Evolutionary conservation across 2,888 invertebrate genomes (phyloP), one percentile per base, ranked within the genome.

Genomic region (Drosophila anomalata): DNA sequence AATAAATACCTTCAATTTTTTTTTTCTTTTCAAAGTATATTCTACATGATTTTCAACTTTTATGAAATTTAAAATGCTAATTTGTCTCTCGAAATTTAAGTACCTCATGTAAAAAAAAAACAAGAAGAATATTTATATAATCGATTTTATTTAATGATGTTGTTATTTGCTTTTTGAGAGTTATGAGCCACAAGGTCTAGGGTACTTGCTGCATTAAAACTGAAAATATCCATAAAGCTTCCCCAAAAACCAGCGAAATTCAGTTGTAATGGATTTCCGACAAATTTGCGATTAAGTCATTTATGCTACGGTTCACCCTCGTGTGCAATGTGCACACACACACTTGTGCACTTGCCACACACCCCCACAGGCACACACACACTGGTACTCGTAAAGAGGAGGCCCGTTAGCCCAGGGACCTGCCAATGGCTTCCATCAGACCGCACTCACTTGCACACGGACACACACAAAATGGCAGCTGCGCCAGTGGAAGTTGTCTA

Each of bases 401-500:
- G 9, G 14, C 20, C 39, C 55, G 65, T 59, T 57, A 46, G 58
- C 62, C 53, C 54, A 53, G 76, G 74, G 85, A 76, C 61, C 63
- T 75, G 62, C 47, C 77, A 71, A 51, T 76, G 83, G 69, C 52
- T 51, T 65, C 63, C 73, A 60, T 66, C 72, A 75, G 51, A 79
- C 63, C 76, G n/a, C 42, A 63, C 47, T 51, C 48, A 54, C 48
- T 55, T 42, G 36, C 51, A 47, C 60, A 54, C 42, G 59, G 44
- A 44, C 36, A 41, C 36, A 41, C 62, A 55, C 42, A 29, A 58
- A 53, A 67, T 68, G 72, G 69, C 81, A 76, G 75, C 74, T 78
- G 81, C 52, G 77, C 67, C 76, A 67, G 71, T 71, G 77, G 70
- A 77, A 71, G 80, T 74, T 86, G 86, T 73, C 83, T 79, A 83